These are phyloP conservation scores for Lethrus apterus DNA, from an alignment of 1,140 invertebrate species.

Conservation along the genomic window DNA sequence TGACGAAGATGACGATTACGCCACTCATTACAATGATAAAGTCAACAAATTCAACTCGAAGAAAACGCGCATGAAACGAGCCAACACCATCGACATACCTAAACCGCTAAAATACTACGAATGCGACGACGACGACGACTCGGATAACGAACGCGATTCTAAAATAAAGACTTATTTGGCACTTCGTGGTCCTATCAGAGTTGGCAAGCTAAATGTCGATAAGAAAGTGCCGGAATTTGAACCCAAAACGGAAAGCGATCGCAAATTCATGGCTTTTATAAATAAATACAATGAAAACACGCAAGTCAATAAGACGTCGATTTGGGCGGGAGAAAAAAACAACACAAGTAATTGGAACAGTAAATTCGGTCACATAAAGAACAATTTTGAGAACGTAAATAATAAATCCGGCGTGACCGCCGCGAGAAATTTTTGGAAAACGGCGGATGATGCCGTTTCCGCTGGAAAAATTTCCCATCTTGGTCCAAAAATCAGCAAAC, in stretches of 20 bases:
- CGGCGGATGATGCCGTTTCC: conserved; percentile 42
- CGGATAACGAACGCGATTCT: conserved; percentile 31
- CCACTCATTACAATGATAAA: conserved; percentile 16
- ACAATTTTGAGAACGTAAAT: conserved; percentile 61
- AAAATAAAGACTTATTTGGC: conserved; percentile 42
- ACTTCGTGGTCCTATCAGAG: conserved; percentile 50
- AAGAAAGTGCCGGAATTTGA: conserved; percentile 58
- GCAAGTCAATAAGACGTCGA: conserved; percentile 33
- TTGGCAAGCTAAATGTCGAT: conserved; percentile 42
- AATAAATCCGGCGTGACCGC: conserved; percentile 30
- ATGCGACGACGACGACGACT: conserved; percentile 44
- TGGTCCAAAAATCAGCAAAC: conserved; percentile 39
- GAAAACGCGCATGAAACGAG: conserved; percentile 73
- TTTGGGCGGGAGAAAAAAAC: conserved; percentile 22
- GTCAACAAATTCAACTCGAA: conserved; percentile 55
- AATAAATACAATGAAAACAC: conserved; percentile 57
- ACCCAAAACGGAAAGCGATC: conserved; percentile 76
- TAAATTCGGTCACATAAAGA: conserved; percentile 77
- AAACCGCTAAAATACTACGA: conserved; percentile 55
- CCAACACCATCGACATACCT: conserved; percentile 82
- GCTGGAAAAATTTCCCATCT: conserved; percentile 21
- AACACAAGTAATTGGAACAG: conserved; percentile 59
- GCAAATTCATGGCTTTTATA: conserved; percentile 76
- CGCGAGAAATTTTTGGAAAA: conserved; percentile 51
- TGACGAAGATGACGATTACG: conserved; percentile 5